These are phyloP conservation scores for Presbytis comata DNA, from an alignment of 2,797 vertebrate genomes.

Conservation along the genomic window DNA sequence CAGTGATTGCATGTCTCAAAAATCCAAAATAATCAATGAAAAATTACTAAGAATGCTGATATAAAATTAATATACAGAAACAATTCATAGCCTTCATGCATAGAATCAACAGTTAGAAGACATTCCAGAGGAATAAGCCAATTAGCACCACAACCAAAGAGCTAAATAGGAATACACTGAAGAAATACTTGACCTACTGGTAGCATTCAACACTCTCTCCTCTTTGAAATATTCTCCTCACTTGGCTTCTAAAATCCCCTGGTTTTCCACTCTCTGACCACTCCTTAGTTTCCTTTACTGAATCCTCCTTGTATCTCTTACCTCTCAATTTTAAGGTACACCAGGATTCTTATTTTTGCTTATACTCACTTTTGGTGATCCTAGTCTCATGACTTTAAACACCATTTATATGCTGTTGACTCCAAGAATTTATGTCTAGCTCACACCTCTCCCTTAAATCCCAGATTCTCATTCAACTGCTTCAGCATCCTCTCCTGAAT, in stretches of 20 bases:
- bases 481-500: background rate
- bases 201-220: background rate
- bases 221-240: conserved; percentile 12
- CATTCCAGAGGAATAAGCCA: background rate
- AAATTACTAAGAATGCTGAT: background rate
- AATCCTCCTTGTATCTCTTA: background rate
- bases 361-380: background rate
- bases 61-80: conserved; percentile 4
- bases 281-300: background rate
- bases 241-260: background rate
- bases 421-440: background rate
- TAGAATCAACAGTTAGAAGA: background rate
- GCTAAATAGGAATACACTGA: background rate
- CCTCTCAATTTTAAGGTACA: background rate
- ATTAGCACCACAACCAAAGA: background rate
- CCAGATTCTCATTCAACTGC: background rate
- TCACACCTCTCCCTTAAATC: background rate
- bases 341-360: background rate
- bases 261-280: background rate
- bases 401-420: background rate
- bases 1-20: background rate
- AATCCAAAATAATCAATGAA: background rate
- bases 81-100: background rate
- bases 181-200: background rate
- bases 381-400: background rate